Percentiles rank a stretch among this genome's conserved stretches.
Conservation (phyloP, 2,113 vertebrate genomes). For the Chiloscyllium plagiosum region DNA sequence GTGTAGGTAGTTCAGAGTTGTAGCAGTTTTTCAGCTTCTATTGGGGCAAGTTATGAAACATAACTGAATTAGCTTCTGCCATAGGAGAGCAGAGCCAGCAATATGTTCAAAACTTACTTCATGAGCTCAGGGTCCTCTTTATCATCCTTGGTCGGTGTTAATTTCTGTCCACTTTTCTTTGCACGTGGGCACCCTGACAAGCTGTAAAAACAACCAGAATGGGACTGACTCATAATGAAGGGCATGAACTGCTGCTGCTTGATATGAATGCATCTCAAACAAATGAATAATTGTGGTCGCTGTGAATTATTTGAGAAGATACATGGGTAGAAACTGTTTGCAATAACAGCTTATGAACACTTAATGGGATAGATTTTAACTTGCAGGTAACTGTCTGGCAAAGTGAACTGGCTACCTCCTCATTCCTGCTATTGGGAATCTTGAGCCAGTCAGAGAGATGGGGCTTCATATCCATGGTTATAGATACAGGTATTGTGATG, state of each 20-base stretch:
- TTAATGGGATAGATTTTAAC: not conserved
- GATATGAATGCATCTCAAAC: constrained; percentile 14
- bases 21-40: constrained; percentile 18
- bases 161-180: constrained; percentile 98
- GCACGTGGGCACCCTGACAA: constrained; percentile 98
- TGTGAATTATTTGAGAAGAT: constrained; percentile 41
- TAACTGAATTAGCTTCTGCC: constrained; percentile 28
- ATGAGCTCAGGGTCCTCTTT: constrained; percentile 97
- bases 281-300: constrained; percentile 42
- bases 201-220: constrained; percentile 61
- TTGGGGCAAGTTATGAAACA: not conserved
- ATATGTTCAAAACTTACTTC: constrained; percentile 75
- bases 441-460: not conserved
- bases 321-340: not conserved
- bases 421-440: not conserved
- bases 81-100: constrained; percentile 17
- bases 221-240: constrained; percentile 49
- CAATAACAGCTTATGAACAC: constrained; percentile 13
- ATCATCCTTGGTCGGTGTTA: constrained; percentile 89
- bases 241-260: constrained; percentile 54
- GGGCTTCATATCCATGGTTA: not conserved
- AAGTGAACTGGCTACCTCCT: not conserved
- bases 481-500: too few relatives aligned
- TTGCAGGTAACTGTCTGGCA: not conserved
- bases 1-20: constrained; percentile 10